phyloP scores from a whole-genome alignment of 2,113 vertebrate genomes.

The Micronisus gabar region DNA sequence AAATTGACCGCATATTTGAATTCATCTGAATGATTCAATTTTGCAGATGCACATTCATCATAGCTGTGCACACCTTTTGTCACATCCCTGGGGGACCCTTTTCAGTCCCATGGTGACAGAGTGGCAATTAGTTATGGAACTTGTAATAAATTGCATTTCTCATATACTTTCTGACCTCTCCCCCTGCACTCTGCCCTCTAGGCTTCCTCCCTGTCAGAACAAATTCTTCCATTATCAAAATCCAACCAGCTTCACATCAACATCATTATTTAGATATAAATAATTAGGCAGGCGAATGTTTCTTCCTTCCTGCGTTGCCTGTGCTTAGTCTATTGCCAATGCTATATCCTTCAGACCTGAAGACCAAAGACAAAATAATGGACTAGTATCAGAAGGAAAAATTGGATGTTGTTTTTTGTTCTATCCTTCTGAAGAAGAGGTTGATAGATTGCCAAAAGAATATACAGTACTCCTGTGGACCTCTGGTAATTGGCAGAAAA shows the following conservation, averaged over 20 bases:
- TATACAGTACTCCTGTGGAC: neutral
- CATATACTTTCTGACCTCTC: neutral
- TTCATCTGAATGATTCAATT: neutral
- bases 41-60: neutral
- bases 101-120: neutral
- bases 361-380: neutral
- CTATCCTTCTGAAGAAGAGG: neutral
- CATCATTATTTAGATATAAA: neutral
- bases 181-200: neutral
- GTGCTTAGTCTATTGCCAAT: neutral
- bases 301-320: neutral
- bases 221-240: neutral
- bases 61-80: neutral
- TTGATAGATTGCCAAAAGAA: neutral
- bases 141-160: neutral
- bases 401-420: neutral
- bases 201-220: neutral
- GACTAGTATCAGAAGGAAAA: neutral
- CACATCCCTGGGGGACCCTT: neutral
- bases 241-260: neutral
- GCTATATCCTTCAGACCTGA: neutral
- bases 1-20: neutral
- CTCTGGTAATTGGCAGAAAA: neutral
- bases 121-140: neutral
- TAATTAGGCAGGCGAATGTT: neutral